A percentile compares a stretch with the other conserved stretches of the same genome.
Conservation (phyloP, 2,888 invertebrate species). For the Callyntrura guangdongensis region DNA sequence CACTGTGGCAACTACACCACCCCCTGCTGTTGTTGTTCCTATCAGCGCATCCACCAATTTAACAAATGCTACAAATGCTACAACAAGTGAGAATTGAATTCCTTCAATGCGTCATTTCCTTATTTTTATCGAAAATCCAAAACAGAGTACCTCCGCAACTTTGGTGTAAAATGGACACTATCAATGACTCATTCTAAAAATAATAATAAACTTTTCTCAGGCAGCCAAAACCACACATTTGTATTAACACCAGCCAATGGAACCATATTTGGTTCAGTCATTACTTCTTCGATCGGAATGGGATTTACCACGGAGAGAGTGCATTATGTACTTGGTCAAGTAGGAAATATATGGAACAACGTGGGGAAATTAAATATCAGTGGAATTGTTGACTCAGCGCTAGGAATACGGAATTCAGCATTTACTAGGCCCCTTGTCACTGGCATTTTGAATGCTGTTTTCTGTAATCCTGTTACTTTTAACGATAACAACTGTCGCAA, state of each 20-base stretch:
- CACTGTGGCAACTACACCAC: not conserved
- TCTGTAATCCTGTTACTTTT: constrained; percentile 68
- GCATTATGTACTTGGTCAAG: constrained; percentile 67
- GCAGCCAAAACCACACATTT: constrained; percentile 46
- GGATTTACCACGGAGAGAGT: constrained; percentile 52
- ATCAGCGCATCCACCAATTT: not conserved
- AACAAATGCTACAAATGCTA: constrained; percentile 1
- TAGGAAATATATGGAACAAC: constrained; percentile 66
- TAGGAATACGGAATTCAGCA: constrained; percentile 67
- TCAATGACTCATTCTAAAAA: not conserved
- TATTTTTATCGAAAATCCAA: not conserved
- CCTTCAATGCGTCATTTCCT: not conserved
- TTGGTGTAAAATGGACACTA: not conserved
- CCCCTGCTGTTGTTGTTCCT: not conserved
- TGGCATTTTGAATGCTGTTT: constrained; percentile 66
- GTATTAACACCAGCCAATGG: constrained; percentile 5
- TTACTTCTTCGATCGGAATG: not conserved
- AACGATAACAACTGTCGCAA: constrained; percentile 70
- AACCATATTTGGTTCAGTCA: constrained; percentile 40
- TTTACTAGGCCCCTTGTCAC: constrained; percentile 69
- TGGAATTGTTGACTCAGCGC: constrained; percentile 75
- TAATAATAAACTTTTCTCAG: constrained; percentile 14
- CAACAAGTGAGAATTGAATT: constrained; percentile 37
- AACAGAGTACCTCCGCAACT: not conserved
- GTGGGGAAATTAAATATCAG: constrained; percentile 68